Evolutionary conservation across 2,113 vertebrate species (phyloP).

Genomic region (Mormoops blainvillei): DNA sequence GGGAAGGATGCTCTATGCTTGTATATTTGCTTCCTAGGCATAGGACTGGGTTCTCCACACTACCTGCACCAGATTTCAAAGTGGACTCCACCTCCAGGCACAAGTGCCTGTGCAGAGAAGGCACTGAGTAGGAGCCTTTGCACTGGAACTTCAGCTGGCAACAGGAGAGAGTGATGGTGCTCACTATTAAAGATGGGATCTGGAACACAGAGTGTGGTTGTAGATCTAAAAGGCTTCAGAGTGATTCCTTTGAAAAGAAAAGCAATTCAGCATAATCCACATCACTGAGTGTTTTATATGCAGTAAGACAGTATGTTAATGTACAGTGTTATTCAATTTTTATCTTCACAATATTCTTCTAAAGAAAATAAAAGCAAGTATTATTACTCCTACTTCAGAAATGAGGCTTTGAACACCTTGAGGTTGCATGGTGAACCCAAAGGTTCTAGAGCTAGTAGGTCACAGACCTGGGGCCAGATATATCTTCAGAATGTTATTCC

Average conservation of each 20-base stretch:
- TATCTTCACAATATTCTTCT: not conserved
- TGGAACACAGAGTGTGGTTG: constrained; percentile 90
- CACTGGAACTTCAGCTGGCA: constrained; percentile 88
- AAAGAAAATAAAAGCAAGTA: constrained; percentile 3
- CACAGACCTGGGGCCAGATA: not conserved
- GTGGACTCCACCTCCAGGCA: constrained; percentile 86
- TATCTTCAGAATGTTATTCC: not conserved
- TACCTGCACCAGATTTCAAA: constrained; percentile 99
- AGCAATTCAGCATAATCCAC: not conserved
- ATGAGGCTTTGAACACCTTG: not conserved
- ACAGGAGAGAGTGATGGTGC: constrained; percentile 87
- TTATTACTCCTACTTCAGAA: not conserved
- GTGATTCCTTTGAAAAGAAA: constrained; percentile 79
- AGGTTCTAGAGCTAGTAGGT: not conserved
- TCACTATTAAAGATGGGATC: constrained; percentile 90
- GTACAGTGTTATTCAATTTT: not conserved
- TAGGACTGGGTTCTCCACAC: not conserved
- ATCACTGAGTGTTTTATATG: not conserved
- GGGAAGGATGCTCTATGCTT: not conserved
- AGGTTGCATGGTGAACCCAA: not conserved
- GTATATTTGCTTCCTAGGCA: not conserved
- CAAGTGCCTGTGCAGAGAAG: constrained; percentile 79
- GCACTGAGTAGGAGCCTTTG: constrained; percentile 89
- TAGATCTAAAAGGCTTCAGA: constrained; percentile 87
- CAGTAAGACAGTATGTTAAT: not conserved